Base-by-base conservation (phyloP, 1,140 invertebrate species). In the Aphidius ervi region DNA sequence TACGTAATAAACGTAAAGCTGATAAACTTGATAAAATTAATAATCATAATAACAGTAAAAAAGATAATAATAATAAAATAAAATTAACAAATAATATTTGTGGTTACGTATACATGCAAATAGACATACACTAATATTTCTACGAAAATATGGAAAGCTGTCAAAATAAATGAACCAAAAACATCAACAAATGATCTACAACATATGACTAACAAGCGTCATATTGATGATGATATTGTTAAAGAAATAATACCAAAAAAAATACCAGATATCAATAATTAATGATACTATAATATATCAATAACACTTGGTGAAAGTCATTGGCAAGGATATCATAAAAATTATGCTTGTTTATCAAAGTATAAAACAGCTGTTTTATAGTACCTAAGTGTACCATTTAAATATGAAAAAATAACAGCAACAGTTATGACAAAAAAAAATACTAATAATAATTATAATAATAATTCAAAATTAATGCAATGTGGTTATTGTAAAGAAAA, bases 21-120 rank as follows among this genome's bases (percentile, higher is more conserved):
- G 54, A 63, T 42, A 48, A 31, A 45, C 37, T 31, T 20, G 5
- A 59, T 23, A 2, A 41, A n/a, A n/a, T n/a, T n/a, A n/a, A n/a
- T n/a, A n/a, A n/a, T n/a, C n/a, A n/a, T 41, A 9, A 37, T 48
- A 5, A 31, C 43, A 1, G 9, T 45, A 43, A 31, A 46, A 8
- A 10, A 46, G 16, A 41, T 63, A 63, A 70, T 55, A 42, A 56
- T 6, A 9, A 43, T 50, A 3, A 47, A 9, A 47, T 68, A 58
- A 10, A 47, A 5, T 46, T 60, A 10, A 0, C 40, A 3, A 41
- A 54, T 16, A 61, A 67, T n/a, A 62, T 69, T 4, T 80, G 77
- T 41, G 65, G 46, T 0, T 73, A 61, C 65, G 69, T 10, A 67
- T 65, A 3, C 77, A 80, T 23, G 62, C 49, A 0, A 48, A 56